A percentile compares a stretch with the other conserved stretches of the same genome.
phyloP scores from a whole-genome alignment of 2,888 invertebrate genomes.

The Tachina fera region DNA sequence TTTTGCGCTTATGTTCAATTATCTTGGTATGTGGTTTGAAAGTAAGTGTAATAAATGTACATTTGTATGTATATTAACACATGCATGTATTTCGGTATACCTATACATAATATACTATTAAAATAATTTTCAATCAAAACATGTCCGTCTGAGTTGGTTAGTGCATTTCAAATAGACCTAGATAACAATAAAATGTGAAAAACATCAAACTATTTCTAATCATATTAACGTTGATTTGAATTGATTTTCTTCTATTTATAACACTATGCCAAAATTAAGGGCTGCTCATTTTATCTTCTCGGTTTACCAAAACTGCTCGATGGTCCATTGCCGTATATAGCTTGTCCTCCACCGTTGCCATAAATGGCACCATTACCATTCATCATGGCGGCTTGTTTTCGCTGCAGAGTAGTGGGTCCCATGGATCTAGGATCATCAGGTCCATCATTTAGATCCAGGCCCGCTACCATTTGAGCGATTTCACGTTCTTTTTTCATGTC shows the following conservation, averaged over 20 bases:
- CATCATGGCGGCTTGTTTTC: constrained; percentile 77
- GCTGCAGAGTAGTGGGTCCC: constrained; percentile 83
- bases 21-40: constrained; percentile 54
- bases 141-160: constrained; percentile 21
- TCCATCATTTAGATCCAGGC: constrained; percentile 91
- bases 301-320: constrained; percentile 82
- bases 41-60: constrained; percentile 16
- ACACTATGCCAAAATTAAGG: constrained; percentile 28
- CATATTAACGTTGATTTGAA: constrained; percentile 32
- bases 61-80: background rate
- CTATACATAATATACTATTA: background rate
- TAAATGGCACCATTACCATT: constrained; percentile 75
- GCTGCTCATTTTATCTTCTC: constrained; percentile 79
- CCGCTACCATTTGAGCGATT: constrained; percentile 96
- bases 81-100: background rate
- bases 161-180: constrained; percentile 61
- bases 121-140: background rate
- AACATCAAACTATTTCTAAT: constrained; percentile 42
- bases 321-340: constrained; percentile 77
- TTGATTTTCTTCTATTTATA: constrained; percentile 23
- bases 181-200: constrained; percentile 62
- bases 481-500: constrained; percentile 95
- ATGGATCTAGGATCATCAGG: constrained; percentile 76
- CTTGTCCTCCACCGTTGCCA: constrained; percentile 67
- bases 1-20: constrained; percentile 34